Base-by-base conservation (phyloP, 2,797 vertebrate genomes). In the Chrosomus eos region DNA sequence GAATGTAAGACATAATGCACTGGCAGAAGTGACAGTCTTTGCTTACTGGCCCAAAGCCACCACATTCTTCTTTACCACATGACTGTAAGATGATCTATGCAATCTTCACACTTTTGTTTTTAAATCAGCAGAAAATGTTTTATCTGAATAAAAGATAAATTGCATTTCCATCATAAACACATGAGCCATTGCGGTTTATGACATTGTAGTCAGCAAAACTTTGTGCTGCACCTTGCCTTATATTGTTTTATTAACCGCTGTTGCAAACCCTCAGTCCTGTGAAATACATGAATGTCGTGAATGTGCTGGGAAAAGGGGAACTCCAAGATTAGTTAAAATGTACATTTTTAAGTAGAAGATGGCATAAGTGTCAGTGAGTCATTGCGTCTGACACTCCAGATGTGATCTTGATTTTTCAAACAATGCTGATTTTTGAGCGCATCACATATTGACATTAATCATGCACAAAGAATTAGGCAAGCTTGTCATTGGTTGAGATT, bases 331-430 rank as follows among this genome's bases (percentile, higher is more conserved):
- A 83, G 18, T 62, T 70, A 40, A 14, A 58, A 19, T 18, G 76
- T 74, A 7, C 40, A 83, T 48, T 48, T 48, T 5, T 48, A 48
- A 18, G 26, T 38, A 74, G n/a, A 23, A 43, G 28, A 84, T 45
- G 38, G 28, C 55, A 78, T 21, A 85, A 45, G 83, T 84, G 79
- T 58, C 33, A 71, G 3, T 84, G 78, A 87, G 74, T 87, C 86
- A 87, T 51, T 45, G 62, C 18, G 5, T 84, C 48, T 77, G 5
- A 53, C 43, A 19, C 10, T 70, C 28, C 40, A 76, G 43, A 68
- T n/a, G 31, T 48, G 10, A 40, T 48, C 43, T 51, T 64, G 31
- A 70, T 73, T 26, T 23, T 3, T 13, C 26, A 82, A 82, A 70
- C 64, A 16, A n/a, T 28, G 58, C 55, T 4, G 3, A 8, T 45